phyloP scores from a whole-genome alignment of 2,888 invertebrate genomes.

The Phortica okadai region DNA sequence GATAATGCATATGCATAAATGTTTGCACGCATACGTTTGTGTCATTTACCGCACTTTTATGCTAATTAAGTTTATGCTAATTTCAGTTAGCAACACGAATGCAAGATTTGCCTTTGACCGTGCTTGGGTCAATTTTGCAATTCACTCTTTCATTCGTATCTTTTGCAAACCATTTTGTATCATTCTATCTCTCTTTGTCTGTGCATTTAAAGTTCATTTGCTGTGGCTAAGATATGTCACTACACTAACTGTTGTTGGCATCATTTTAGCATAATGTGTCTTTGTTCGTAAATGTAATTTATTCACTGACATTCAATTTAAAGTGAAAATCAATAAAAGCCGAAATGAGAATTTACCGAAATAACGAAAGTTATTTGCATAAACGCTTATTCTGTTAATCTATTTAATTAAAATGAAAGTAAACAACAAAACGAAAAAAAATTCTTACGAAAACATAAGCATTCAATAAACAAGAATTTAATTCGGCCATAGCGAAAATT shows the following conservation, averaged over 20 bases:
- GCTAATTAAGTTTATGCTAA: slow-evolving; percentile 70
- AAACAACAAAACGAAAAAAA: background rate
- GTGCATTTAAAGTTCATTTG: slow-evolving; percentile 19
- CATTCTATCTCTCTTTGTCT: background rate
- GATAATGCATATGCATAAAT: slow-evolving; percentile 27
- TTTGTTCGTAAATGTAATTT: slow-evolving; percentile 5
- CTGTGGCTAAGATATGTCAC: slow-evolving; percentile 13
- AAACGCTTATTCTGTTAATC: background rate
- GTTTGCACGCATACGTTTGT: slow-evolving; percentile 11
- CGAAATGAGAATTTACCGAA: background rate
- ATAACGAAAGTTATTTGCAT: background rate
- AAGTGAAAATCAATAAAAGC: background rate
- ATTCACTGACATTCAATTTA: background rate
- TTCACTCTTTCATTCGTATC: background rate
- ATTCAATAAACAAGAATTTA: too few species aligned
- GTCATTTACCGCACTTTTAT: slow-evolving; percentile 57
- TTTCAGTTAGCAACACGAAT: slow-evolving; percentile 66
- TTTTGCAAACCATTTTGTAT: background rate
- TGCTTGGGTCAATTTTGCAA: background rate
- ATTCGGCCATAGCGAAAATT: too few species aligned
- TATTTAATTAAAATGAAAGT: background rate
- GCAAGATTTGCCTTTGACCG: slow-evolving; percentile 11
- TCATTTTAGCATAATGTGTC: slow-evolving; percentile 9
- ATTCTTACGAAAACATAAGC: too few species aligned
- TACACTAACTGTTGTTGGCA: slow-evolving; percentile 18